Base-by-base conservation (phyloP, 1,140 invertebrate species). In the Parapsyche elsis region DNA sequence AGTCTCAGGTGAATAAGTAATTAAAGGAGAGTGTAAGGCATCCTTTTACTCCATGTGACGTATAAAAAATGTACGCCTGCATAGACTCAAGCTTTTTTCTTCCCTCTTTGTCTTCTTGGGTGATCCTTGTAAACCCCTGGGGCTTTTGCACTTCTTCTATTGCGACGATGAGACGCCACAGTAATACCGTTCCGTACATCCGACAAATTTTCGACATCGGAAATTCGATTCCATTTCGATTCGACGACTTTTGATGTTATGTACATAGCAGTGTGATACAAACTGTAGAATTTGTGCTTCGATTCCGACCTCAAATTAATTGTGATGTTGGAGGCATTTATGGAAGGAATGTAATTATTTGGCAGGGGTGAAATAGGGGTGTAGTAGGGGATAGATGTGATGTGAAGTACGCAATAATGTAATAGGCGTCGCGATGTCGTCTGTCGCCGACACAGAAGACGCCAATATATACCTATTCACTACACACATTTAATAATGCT, bases 311-410 rank as follows among this genome's bases (percentile, higher is more conserved):
- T n/a, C n/a, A n/a, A n/a, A n/a, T n/a, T n/a, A n/a, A n/a, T n/a
- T n/a, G n/a, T n/a, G n/a, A n/a, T n/a, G n/a, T n/a, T n/a, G n/a
- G n/a, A n/a, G n/a, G n/a, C n/a, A n/a, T n/a, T n/a, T n/a, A n/a
- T n/a, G n/a, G n/a, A n/a, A n/a, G n/a, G 45, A 73, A 73, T 46
- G 45, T 73, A 5, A 73, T 73, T 73, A 73, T 73, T 73, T 46
- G 5, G 38, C 10, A 71, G n/a, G 9, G 67, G 24, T 26, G n/a
- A 38, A 38, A 46, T 49, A 49, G 23, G 12, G 38, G 71, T n/a
- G 24, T 19, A 16, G n/a, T n/a, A n/a, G n/a, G n/a, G n/a, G 12
- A 73, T 73, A 38, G 71, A 45, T 73, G 38, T 21, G 71, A 38
- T 38, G 7, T 38, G n/a, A 71, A 45, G 30, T 45, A 23, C 30